Base-by-base conservation (phyloP, 2,888 invertebrate species). In the Megalurothrips usitatus region DNA sequence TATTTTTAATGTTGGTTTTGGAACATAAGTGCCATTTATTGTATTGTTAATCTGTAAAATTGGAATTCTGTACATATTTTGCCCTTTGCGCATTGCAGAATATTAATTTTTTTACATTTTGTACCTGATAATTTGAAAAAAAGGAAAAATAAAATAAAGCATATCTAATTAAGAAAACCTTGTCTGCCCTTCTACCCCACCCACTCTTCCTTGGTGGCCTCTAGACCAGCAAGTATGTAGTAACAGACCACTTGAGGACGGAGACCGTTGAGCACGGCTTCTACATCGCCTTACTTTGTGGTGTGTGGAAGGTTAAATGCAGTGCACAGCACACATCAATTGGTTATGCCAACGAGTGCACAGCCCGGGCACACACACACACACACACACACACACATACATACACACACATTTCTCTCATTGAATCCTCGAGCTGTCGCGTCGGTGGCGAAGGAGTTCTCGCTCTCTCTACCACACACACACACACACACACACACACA, bases 21-120 rank as follows among this genome's bases (percentile, higher is more conserved):
- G 68, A 75, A 23, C 26, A 10, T 75, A 26, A 75, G 68, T 75
- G 68, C 68, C 68, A 75, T 75, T 75, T 75, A 75, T 26, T 75
- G 68, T 26, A 75, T 23, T 75, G 68, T 75, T 26, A 26, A 75
- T 23, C 68, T 26, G 68, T 58, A 58, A 58, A 58, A 58, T 58
- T 58, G 11, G 19, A 19, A 75, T 26, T 26, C 12, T 75, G 68
- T 75, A 75, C n/a, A 75, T 75, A 75, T 75, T 75, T 75, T 75
- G 26, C 68, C 68, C 26, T 26, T 26, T 26, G 68, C 26, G 68
- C 68, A 75, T 75, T 26, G 68, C 68, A 75, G 26, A 75, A 26
- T 68, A 75, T 12, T 75, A 75, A 75, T 75, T 75, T 75, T 75
- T 75, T 26, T 75, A 75, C 68, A 75, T 75, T 75, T 75, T 75